These are phyloP conservation scores for Brachypteracias leptosomus DNA, from an alignment of 2,113 vertebrate genomes.

Conservation along the genomic window DNA sequence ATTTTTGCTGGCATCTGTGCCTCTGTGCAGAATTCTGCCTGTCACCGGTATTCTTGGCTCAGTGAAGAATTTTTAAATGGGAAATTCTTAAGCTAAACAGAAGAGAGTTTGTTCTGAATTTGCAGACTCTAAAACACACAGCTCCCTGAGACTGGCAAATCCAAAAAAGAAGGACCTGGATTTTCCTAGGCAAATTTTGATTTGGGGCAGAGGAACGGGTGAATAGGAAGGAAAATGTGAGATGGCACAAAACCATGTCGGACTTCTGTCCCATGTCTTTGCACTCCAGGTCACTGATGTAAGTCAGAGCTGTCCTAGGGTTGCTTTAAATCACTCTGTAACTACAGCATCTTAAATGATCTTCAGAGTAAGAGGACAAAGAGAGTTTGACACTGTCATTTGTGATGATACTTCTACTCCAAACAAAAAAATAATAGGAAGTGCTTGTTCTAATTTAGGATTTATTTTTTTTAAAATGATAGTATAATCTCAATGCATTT, in stretches of 20 bases:
- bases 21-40: neutral
- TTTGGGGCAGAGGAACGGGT: neutral
- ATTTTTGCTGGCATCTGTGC: neutral
- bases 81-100: slow-evolving; percentile 46
- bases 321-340: neutral
- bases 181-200: neutral
- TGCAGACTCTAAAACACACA: slow-evolving; percentile 11
- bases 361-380: neutral
- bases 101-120: slow-evolving; percentile 41
- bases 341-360: neutral
- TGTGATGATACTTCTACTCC: neutral
- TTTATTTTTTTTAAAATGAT: neutral
- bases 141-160: neutral
- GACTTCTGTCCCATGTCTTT: neutral
- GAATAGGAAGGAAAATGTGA: neutral
- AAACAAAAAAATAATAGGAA: neutral
- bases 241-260: neutral
- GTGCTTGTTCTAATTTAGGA: neutral
- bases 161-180: neutral
- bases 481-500: neutral
- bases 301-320: neutral
- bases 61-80: slow-evolving; percentile 14
- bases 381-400: neutral
- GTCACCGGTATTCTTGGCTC: slow-evolving; percentile 21
- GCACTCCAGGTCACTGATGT: neutral